phyloP scores from a whole-genome alignment of 2,797 vertebrate species.

The Momotus momota region DNA sequence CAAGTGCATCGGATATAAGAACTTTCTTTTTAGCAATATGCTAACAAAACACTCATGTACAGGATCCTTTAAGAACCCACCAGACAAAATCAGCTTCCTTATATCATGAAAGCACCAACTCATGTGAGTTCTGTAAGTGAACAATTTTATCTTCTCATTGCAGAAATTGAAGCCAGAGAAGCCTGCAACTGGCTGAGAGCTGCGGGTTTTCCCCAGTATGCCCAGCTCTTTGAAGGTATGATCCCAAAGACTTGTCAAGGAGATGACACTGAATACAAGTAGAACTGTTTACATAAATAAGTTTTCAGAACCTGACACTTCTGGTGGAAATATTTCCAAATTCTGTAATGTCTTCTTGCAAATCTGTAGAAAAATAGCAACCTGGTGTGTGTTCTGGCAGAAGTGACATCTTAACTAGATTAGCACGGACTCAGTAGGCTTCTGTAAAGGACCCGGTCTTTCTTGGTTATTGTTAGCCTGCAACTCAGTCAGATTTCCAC shows the following conservation, averaged over 20 bases:
- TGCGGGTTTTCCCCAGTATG: constrained; percentile 91
- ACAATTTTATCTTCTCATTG: constrained; percentile 48
- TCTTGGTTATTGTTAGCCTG: neutral
- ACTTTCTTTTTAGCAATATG: neutral
- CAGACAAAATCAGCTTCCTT: neutral
- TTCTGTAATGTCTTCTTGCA: neutral
- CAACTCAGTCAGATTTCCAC: neutral
- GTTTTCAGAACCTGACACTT: neutral
- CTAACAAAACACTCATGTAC: neutral
- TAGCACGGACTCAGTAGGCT: neutral
- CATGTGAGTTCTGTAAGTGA: neutral
- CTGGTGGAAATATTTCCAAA: neutral
- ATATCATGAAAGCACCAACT: neutral
- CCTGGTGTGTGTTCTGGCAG: neutral
- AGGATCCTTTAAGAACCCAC: neutral
- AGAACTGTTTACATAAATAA: neutral
- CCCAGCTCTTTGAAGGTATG: constrained; percentile 88
- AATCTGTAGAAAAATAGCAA: neutral
- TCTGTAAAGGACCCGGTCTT: neutral
- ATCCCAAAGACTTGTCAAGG: neutral
- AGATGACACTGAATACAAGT: neutral
- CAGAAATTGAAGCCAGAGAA: constrained; percentile 92
- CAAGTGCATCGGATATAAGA: accelerated
- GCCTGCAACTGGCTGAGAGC: constrained; percentile 90
- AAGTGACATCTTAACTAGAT: neutral